Base-by-base conservation (phyloP, 2,888 invertebrate species). In the Syrista parreyssii region DNA sequence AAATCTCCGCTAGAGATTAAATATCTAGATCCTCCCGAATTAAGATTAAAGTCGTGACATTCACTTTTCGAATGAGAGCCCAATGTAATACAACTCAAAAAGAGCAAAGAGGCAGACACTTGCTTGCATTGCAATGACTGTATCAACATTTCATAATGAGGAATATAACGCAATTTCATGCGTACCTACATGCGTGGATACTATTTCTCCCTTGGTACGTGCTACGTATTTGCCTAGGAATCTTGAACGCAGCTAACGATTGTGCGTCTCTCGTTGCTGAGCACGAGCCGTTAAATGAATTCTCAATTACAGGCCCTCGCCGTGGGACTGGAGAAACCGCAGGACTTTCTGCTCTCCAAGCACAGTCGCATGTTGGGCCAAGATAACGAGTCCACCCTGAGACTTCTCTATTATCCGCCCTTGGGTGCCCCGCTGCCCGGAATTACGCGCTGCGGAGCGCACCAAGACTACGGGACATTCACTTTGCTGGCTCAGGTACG, bases 401-500 rank as follows among this genome's bases (percentile, higher is more conserved):
- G 96, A 76, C 89, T 96, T 80, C 92, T 96, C 84, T 95, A 95
- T 92, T 96, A 96, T 91, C 96, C 96, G 68, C 95, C 95, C 31
- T 86, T 91, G 75, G 88, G 87, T 68, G 83, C 88, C 75, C 87
- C 89, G 15, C 89, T 86, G 75, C 88, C 92, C 81, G 93, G 91
- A 82, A 93, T 93, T 91, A 94, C 94, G 69, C 93, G 95, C 68
- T 95, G 95, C 87, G 95, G 95, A 1, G 94, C 95, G 1, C 96
- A 96, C 89, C 94, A 95, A 34, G 96, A 96, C 90, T 95, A 95
- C 83, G 96, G 96, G 82, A 95, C 96, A 74, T 94, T 96, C 89
- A 96, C 96, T 30, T 92, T 96, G 80, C 92, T 96, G 72, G 93
- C 95, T 68, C 93, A 93, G 88, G 90, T 90, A 85, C 75, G 73